These are phyloP conservation scores for Rutpela maculata DNA, from an alignment of 2,888 invertebrate genomes.

Conservation along the genomic window DNA sequence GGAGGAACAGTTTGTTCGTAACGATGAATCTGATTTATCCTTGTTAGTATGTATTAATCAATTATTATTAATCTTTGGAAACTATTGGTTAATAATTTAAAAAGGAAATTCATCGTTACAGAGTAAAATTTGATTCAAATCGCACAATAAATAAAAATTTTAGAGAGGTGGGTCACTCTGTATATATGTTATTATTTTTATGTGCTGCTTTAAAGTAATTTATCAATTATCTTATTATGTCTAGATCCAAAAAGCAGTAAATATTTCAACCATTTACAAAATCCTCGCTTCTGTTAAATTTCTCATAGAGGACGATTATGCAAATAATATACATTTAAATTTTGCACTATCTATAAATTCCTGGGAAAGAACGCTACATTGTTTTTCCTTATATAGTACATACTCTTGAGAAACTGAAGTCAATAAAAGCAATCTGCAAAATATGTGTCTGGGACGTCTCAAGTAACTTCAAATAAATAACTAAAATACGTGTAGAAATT, in stretches of 20 bases:
- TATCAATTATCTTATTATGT: not conserved
- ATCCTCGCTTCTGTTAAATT: not conserved
- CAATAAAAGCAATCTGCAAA: slow-evolving; percentile 4
- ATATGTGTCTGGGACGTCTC: not conserved
- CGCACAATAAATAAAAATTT: too few relatives aligned
- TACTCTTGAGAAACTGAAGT: slow-evolving; percentile 2
- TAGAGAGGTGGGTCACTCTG: too few relatives aligned
- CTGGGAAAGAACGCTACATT: not conserved
- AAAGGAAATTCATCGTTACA: too few relatives aligned
- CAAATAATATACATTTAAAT: slow-evolving; percentile 18
- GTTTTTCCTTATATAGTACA: slow-evolving; percentile 8
- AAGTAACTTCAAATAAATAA: slow-evolving; percentile 7
- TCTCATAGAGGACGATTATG: not conserved
- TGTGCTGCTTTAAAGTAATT: too few relatives aligned
- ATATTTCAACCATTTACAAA: not conserved
- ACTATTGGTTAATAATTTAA: too few relatives aligned
- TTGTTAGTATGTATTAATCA: too few relatives aligned
- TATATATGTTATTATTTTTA: too few relatives aligned
- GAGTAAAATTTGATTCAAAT: too few relatives aligned
- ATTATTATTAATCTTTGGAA: too few relatives aligned
- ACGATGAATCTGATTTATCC: too few relatives aligned
- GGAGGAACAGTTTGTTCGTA: too few relatives aligned
- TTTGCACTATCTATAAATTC: slow-evolving; percentile 12
- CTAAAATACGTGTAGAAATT: slow-evolving; percentile 2
- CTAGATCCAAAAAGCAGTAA: not conserved